Conservation (phyloP, 2,113 vertebrate genomes). For the Erinaceus europaeus region DNA sequence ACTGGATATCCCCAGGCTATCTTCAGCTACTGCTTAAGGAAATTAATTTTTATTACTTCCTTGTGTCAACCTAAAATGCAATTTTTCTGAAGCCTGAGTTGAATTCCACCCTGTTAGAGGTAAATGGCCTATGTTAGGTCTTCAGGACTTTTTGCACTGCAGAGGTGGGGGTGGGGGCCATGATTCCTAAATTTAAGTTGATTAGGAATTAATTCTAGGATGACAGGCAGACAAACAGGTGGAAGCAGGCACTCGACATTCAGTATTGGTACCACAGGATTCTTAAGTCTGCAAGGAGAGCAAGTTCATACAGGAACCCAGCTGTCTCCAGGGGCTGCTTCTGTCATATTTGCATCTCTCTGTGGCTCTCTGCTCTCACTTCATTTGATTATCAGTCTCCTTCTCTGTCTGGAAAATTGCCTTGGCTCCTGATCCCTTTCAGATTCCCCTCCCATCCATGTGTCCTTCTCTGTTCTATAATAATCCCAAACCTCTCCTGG, state of each 20-base stretch:
- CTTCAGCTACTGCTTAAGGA: neutral
- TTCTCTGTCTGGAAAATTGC: neutral
- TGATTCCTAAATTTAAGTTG: slow-evolving; percentile 38
- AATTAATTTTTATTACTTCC: slow-evolving; percentile 22
- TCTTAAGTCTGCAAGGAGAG: rapidly evolving
- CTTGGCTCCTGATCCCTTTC: neutral
- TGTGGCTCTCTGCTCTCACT: neutral
- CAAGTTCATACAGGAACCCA: neutral
- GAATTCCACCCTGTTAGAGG: slow-evolving; percentile 25
- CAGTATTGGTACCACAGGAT: neutral
- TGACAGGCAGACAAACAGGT: slow-evolving; percentile 38
- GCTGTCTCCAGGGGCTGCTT: neutral
- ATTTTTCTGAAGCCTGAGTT: slow-evolving; percentile 35
- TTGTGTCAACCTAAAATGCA: slow-evolving; percentile 14
- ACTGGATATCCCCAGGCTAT: neutral
- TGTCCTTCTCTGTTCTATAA: neutral
- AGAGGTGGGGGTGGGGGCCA: neutral
- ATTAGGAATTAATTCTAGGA: slow-evolving; percentile 38
- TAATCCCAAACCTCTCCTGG: neutral
- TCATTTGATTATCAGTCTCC: neutral
- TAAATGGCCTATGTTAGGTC: slow-evolving; percentile 33
- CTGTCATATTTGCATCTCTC: neutral
- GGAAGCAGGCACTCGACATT: neutral
- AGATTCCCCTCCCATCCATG: too few relatives aligned
- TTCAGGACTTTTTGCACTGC: slow-evolving; percentile 39